Evolutionary conservation across 2,888 invertebrate species (phyloP).

Genomic region (Teleiodes luculella): DNA sequence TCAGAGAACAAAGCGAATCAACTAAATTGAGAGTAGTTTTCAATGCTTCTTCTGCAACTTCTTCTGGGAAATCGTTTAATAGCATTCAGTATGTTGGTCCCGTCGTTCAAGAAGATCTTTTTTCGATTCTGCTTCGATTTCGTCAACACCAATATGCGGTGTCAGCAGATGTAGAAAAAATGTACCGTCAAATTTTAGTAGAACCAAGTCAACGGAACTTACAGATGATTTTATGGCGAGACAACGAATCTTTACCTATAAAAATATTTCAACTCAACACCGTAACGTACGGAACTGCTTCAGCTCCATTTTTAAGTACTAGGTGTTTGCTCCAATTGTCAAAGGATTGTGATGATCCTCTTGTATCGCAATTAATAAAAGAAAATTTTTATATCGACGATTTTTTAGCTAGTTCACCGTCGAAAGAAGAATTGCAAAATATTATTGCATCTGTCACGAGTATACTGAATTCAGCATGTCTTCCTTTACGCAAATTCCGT

Average conservation of each 20-base stretch:
- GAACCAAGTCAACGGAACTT: neutral
- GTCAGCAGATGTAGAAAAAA: too few relatives aligned
- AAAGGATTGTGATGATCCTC: neutral
- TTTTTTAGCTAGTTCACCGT: constrained; percentile 6
- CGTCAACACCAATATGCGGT: too few relatives aligned
- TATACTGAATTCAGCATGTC: constrained; percentile 1
- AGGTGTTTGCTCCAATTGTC: constrained; percentile 14
- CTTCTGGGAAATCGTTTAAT: neutral
- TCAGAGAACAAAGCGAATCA: constrained; percentile 3
- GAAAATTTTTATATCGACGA: constrained; percentile 14
- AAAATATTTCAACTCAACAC: constrained; percentile 8
- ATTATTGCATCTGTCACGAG: constrained; percentile 8
- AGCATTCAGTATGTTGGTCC: neutral
- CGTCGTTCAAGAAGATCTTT: neutral
- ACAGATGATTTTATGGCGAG: constrained; percentile 1
- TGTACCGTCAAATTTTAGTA: neutral
- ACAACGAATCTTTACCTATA: neutral
- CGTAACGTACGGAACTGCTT: constrained; percentile 14
- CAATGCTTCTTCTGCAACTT: neutral
- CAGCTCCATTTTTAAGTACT: constrained; percentile 17
- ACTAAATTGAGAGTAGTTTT: constrained; percentile 1
- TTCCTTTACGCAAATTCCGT: constrained; percentile 13
- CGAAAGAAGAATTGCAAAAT: constrained; percentile 8
- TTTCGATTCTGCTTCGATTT: neutral
- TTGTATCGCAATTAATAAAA: neutral